Percentiles rank a stretch among this genome's conserved stretches.
Conservation (phyloP, 2,797 vertebrate genomes). For the Sebastes trivittatus region DNA sequence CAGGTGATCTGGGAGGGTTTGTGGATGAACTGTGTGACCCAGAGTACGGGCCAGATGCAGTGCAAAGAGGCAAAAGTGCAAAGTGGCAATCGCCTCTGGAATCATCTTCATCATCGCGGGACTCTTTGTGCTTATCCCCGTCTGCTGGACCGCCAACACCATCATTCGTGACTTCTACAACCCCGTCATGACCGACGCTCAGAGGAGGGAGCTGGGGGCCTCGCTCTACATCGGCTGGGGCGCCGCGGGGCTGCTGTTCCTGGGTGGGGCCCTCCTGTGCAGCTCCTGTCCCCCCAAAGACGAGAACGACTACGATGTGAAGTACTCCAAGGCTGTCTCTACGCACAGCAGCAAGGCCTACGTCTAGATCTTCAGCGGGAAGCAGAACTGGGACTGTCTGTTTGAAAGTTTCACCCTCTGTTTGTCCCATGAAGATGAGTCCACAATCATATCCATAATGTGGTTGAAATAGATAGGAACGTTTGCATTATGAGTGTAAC, state of each 20-base stretch:
- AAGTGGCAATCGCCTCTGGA: constrained; percentile 79
- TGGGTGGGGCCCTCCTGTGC: constrained; percentile 88
- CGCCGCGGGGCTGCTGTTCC: constrained; percentile 80
- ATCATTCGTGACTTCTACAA: constrained; percentile 91
- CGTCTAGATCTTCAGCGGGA: constrained; percentile 52
- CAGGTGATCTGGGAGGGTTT: constrained; percentile 92
- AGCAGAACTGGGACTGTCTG: neutral
- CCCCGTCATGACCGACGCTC: constrained; percentile 78
- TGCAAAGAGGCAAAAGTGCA: constrained; percentile 85
- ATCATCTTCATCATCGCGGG: constrained; percentile 82
- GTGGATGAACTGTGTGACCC: constrained; percentile 93
- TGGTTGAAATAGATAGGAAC: neutral
- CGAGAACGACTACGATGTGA: constrained; percentile 42
- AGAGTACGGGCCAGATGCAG: constrained; percentile 93
- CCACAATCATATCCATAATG: neutral
- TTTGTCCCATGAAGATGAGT: neutral
- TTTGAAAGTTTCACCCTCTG: neutral
- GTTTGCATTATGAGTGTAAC: neutral
- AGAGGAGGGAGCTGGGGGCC: constrained; percentile 88
- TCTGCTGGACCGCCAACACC: constrained; percentile 87
- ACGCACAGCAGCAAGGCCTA: constrained; percentile 63
- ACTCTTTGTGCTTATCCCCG: constrained; percentile 83
- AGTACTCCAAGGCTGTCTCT: constrained; percentile 70
- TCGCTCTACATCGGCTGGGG: constrained; percentile 93
- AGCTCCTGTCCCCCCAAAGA: constrained; percentile 69